Percentiles rank a stretch among this genome's conserved stretches.
Evolutionary conservation across 2,113 vertebrate genomes (phyloP).

Genomic region (Rhea americana): DNA sequence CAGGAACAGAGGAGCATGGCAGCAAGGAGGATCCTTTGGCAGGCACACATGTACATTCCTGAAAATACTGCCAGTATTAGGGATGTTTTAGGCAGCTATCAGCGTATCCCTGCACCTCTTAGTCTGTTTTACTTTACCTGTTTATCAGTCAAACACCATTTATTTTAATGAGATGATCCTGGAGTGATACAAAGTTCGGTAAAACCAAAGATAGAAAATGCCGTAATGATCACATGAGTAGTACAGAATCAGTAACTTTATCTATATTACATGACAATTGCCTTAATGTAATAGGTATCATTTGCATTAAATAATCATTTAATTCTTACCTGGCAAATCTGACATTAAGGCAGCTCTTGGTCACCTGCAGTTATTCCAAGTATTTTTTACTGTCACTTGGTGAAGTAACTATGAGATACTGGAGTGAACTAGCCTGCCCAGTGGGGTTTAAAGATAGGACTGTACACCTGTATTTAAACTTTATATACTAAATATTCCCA

Average conservation of each 20-base stretch:
- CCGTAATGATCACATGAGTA: fast-evolving
- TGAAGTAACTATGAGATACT: not conserved
- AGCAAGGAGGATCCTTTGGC: not conserved
- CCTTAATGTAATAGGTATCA: not conserved
- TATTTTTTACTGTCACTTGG: not conserved
- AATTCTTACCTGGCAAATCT: not conserved
- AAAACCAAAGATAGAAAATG: not conserved
- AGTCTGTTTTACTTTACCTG: not conserved
- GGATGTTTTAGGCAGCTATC: not conserved
- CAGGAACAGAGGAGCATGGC: not conserved
- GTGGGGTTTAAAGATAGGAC: not conserved
- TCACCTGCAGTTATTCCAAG: not conserved
- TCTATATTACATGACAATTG: not conserved
- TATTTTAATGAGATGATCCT: not conserved
- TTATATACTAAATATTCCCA: not conserved
- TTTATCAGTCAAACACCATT: not conserved
- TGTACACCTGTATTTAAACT: not conserved
- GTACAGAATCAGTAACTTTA: not conserved
- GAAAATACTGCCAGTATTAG: not conserved
- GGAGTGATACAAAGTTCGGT: not conserved
- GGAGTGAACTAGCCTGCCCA: not conserved
- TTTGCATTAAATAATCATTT: not conserved
- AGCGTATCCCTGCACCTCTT: not conserved
- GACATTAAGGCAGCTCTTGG: not conserved
- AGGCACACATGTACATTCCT: not conserved